A percentile compares a stretch with the other conserved stretches of the same genome.
phyloP scores from a whole-genome alignment of 1,140 invertebrate species.

The Cecropterus lyciades region DNA sequence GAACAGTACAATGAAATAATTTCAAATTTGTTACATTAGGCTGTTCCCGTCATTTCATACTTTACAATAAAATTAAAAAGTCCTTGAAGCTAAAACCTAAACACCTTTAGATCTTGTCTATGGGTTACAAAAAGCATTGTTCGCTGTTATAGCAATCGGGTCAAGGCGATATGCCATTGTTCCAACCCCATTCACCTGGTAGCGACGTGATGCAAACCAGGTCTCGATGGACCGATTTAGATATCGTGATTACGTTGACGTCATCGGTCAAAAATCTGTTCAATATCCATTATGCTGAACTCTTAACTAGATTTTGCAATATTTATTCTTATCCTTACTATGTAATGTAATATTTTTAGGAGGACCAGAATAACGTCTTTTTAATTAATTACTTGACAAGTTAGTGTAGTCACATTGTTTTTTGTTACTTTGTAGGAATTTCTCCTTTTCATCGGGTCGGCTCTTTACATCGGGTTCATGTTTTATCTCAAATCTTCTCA shows the following conservation, averaged over 20 bases:
- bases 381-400: too few relatives aligned
- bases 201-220: conserved; percentile 10
- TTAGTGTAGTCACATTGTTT: too few relatives aligned
- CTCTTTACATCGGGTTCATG: too few relatives aligned
- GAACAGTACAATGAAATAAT: too few relatives aligned
- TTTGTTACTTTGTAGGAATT: too few relatives aligned
- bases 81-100: not conserved
- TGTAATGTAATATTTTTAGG: too few relatives aligned
- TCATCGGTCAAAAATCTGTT: not conserved
- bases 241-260: conserved; percentile 1
- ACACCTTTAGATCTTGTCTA: conserved; percentile 7
- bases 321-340: too few relatives aligned
- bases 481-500: too few relatives aligned
- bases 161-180: conserved; percentile 13
- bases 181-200: conserved; percentile 10
- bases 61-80: not conserved
- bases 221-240: conserved; percentile 6
- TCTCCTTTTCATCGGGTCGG: too few relatives aligned
- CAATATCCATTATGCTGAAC: not conserved
- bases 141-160: conserved; percentile 9
- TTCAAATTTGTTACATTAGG: too few relatives aligned
- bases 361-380: too few relatives aligned
- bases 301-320: not conserved
- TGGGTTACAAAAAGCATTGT: conserved; percentile 20
- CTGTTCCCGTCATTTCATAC: not conserved